Base-by-base conservation (phyloP, 1,140 invertebrate species). In the Zaprionus vittiger region DNA sequence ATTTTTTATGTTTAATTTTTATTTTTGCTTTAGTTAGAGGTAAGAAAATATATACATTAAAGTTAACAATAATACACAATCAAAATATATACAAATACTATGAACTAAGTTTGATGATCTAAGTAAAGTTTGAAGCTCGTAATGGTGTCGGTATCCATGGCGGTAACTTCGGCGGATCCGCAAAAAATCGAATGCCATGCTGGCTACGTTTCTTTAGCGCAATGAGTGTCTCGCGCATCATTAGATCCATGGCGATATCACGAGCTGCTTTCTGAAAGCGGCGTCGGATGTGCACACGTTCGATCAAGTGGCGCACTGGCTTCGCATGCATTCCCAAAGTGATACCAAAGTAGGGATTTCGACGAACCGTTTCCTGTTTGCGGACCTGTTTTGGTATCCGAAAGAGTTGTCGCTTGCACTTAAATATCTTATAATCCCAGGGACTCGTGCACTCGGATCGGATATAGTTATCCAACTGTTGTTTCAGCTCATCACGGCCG, bases 341-440 rank as follows among this genome's bases (percentile, higher is more conserved):
- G 31, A 64, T 68, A 62, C 79, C 62, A 47, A 47, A 64, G 62
- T 34, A 57, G 14, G 17, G 15, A n/a, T n/a, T 34, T 17, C 26
- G 55, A 81, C 5, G 56, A 0, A 7, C n/a, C 0, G 49, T 61
- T 31, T 91, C 91, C 7, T 81, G 79, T 7, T 59, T 54, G 0
- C 59, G 9, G 6, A 28, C 28, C 28, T 28, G 28, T 4, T 57
- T 59, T 0, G 66, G 28, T 1, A 80, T 79, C 1, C 83, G 72
- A 28, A 91, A 91, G 6, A 91, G 63, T n/a, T 83, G 89, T 0
- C 89, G 65, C 62, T 89, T 91, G 1, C 87, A 81, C 4, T 68
- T 77, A 24, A 83, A 66, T 20, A 91, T 11, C 5, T 57, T 71
- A 5, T 75, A 4, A 7, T 67, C 7, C 22, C 54, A 34, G 0